Conservation (phyloP, 2,113 vertebrate species). For the Fregetta grallaria region DNA sequence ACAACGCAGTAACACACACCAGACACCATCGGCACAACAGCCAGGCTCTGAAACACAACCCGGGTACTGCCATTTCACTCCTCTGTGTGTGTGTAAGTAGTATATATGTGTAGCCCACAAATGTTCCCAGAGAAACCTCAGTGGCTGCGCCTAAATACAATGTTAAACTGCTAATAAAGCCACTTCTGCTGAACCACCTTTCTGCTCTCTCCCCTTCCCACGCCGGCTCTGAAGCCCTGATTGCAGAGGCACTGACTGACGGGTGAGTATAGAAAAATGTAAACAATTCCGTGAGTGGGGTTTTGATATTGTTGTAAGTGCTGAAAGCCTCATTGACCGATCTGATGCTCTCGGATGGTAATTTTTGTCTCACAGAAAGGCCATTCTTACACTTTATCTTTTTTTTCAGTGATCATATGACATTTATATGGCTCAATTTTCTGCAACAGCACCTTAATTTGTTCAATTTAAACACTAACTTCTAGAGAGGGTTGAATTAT, state of each 20-base stretch:
- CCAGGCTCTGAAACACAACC: background rate
- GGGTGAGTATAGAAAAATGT: background rate
- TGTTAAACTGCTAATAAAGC: background rate
- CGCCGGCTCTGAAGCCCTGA: accelerated
- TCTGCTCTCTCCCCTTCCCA: background rate
- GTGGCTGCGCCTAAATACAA: accelerated
- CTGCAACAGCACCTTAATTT: background rate
- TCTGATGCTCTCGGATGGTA: accelerated
- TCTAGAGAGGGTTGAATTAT: background rate
- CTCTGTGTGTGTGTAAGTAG: no score
- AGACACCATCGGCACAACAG: accelerated
- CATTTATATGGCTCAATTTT: background rate
- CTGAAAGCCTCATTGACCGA: background rate
- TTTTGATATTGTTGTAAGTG: background rate
- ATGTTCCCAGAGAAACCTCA: background rate
- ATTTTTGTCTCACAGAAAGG: background rate
- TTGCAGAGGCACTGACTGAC: background rate
- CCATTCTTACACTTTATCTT: background rate
- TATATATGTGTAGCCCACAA: background rate
- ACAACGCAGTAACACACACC: accelerated
- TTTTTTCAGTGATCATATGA: background rate
- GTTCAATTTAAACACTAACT: background rate
- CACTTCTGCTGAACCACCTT: background rate
- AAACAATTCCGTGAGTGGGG: background rate
- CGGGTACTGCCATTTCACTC: background rate